Conservation (phyloP, 92 coral and sea anemone genomes). For the Siderastrea radians region DNA sequence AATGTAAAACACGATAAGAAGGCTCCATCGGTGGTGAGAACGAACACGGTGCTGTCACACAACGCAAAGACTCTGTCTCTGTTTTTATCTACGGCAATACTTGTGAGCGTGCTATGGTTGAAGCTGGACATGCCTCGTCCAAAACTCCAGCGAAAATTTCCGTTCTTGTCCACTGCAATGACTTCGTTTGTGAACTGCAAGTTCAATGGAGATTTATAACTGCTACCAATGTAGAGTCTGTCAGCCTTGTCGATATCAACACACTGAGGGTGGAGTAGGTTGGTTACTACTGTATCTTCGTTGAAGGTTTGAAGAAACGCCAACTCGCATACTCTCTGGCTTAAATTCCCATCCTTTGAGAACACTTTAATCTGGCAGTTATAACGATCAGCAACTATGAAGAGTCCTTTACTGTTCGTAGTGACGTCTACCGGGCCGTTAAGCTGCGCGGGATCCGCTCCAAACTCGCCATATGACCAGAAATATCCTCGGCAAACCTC, state of each 20-base stretch:
- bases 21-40: constrained; percentile 52
- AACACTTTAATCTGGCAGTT: constrained; percentile 53
- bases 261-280: constrained; percentile 71
- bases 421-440: constrained; percentile 60
- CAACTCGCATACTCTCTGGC: constrained; percentile 58
- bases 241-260: constrained; percentile 62
- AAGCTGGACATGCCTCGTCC: constrained; percentile 54
- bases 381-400: constrained; percentile 57
- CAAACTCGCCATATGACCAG: constrained; percentile 68
- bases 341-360: constrained; percentile 50
- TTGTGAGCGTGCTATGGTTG: constrained; percentile 46
- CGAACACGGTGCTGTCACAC: constrained; percentile 56
- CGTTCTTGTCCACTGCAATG: constrained; percentile 54
- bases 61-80: constrained; percentile 61
- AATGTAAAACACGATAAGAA: constrained; percentile 59
- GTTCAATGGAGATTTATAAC: constrained; percentile 47
- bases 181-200: constrained; percentile 61
- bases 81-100: constrained; percentile 70
- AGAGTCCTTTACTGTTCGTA: constrained; percentile 51
- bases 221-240: constrained; percentile 65
- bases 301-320: constrained; percentile 43
- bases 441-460: constrained; percentile 24
- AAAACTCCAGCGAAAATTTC: constrained; percentile 72
- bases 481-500: constrained; percentile 61
- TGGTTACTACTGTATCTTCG: constrained; percentile 59